Evolutionary conservation across 2,797 vertebrate species (phyloP), one percentile per base, ranked within the genome.

Genomic region (Labeo calbasu): DNA sequence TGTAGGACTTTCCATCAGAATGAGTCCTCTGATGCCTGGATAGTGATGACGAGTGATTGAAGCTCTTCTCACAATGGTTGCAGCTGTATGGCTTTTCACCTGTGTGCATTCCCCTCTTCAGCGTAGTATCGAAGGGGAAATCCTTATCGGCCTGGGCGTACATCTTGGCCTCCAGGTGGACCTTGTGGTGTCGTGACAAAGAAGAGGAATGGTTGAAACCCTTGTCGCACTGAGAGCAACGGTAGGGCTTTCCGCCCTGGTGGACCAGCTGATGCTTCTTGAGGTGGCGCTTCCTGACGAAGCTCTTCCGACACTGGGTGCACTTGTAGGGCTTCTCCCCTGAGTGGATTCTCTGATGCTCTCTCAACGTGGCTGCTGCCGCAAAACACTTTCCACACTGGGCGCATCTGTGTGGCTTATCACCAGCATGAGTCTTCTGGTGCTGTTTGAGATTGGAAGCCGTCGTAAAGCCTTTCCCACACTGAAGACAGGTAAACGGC

Each of bases 261-360:
- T 96, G 95, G 77, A 96, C 94, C 78, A 95, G 94, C 92, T 96
- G 95, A 90, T 96, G 95, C 88, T 96, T 96, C 89, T 96, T 96
- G 72, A 96, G 93, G 80, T 96, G 95, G 72, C 95, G 95, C 68
- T 95, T 95, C 85, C 94, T 93, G 17, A 95, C 95, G 83, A 96
- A 96, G 85, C 95, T 96, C 92, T 96, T 96, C 85, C 95, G 90
- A 90, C 95, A 96, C 94, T 95, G 94, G 92, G 94, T 95, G 86
- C 95, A 96, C 83, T 96, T 96, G 90, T 96, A 96, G 6, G 95
- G 95, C 85, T 95, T 96, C 86, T 96, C 95, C 0, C 95, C 94
- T 6, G 95, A 94, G 87, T 96, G 95, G 85, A 96, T 93, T 88
- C 95, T 92, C 92, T 95, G 94, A 90, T 96, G 95, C 85, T 96